Evolutionary conservation across 2,113 vertebrate genomes (phyloP).

Genomic region (Vombatus ursinus): DNA sequence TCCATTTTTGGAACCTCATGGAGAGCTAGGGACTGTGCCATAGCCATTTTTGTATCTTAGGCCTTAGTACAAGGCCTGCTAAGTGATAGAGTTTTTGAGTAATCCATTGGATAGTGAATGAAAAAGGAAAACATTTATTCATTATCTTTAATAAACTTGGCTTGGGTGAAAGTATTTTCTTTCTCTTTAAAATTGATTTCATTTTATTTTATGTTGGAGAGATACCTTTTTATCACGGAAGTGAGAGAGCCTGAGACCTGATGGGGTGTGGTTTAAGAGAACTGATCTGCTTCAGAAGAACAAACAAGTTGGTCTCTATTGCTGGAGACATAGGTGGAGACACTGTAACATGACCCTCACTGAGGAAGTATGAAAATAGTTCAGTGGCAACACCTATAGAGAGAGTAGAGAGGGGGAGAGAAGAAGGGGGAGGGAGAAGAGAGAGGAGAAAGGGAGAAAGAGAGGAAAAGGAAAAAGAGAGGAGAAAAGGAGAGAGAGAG

Average conservation of each 20-base stretch:
- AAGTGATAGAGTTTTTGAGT: neutral
- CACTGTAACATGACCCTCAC: neutral
- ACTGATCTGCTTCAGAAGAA: neutral
- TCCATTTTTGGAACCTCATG: neutral
- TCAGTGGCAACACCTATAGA: neutral
- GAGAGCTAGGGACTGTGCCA: neutral
- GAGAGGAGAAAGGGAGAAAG: no score
- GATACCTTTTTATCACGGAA: neutral
- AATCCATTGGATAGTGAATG: neutral
- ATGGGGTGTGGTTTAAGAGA: neutral
- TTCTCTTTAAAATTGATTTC: neutral
- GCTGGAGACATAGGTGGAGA: neutral
- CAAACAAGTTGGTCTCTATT: neutral
- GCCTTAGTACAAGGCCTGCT: neutral
- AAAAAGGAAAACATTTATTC: neutral
- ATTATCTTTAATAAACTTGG: neutral
- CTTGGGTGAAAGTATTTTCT: neutral
- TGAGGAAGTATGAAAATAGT: neutral
- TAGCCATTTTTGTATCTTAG: neutral
- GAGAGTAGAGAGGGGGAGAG: no score
- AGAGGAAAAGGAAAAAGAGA: no score
- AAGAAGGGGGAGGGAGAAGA: fast-evolving
- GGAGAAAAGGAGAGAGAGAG: no score
- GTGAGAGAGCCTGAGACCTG: neutral
- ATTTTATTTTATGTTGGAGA: neutral